These are phyloP conservation scores for Ibidorhyncha struthersii DNA, from an alignment of 2,113 vertebrate species.

Conservation along the genomic window DNA sequence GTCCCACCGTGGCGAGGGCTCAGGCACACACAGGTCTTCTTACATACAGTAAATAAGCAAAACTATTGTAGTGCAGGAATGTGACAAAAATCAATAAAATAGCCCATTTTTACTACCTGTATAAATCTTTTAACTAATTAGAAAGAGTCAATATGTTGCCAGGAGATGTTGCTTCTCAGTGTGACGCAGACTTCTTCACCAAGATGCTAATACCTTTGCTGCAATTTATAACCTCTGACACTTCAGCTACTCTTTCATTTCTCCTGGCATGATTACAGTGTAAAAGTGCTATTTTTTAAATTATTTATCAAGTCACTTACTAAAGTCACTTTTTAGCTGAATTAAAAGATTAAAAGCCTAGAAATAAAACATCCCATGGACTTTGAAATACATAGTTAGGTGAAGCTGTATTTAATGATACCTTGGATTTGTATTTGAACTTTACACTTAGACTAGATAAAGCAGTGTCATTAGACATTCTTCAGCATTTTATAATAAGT, in stretches of 20 bases:
- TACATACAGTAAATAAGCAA: background rate
- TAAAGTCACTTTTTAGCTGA: conserved; percentile 56
- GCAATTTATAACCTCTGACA: conserved; percentile 54
- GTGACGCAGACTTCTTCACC: background rate
- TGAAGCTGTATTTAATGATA: conserved; percentile 62
- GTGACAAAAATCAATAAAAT: conserved; percentile 18
- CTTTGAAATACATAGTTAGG: conserved; percentile 48
- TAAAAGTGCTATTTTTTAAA: conserved; percentile 46
- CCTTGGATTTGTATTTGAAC: conserved; percentile 60
- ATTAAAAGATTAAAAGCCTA: conserved; percentile 63
- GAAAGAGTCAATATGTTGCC: background rate
- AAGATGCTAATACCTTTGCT: conserved; percentile 28
- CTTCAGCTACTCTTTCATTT: conserved; percentile 44
- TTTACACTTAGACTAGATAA: conserved; percentile 58
- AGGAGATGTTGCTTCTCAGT: background rate
- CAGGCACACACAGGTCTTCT: background rate
- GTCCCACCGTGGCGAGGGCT: background rate
- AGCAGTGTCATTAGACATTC: conserved; percentile 41
- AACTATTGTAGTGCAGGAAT: background rate
- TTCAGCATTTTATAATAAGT: conserved; percentile 61
- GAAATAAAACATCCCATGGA: conserved; percentile 43
- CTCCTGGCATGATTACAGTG: conserved; percentile 30
- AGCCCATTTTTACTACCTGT: conserved; percentile 27
- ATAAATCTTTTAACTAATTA: conserved; percentile 55
- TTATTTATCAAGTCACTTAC: conserved; percentile 57